Base-by-base conservation (phyloP, 2,888 invertebrate species). In the Drosophila pseudotakahashii region DNA sequence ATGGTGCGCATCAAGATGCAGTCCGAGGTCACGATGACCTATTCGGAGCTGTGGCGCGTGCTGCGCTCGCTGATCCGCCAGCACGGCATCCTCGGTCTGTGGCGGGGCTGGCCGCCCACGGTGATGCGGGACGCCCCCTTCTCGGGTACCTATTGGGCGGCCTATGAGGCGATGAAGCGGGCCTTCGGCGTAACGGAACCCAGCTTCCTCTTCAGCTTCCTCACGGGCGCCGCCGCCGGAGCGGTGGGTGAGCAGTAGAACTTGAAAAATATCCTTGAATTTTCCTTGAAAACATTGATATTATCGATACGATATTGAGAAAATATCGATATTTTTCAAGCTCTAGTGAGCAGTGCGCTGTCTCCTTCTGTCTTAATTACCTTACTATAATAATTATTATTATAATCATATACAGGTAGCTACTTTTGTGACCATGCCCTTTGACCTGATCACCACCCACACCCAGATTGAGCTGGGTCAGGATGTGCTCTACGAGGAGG, bases 1-100 rank as follows among this genome's bases (percentile, higher is more conserved):
- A 94, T 99, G 81, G 94, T 99, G 58, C 94, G 99, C 88, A 99
- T 99, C 0, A 99, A 99, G 93, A 98, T 99, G 97, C 99, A 99
- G 91, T 98, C 98, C 0, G 95, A 97, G 88, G 26, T 26, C 95
- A 94, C 88, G 26, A 93, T 98, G 64, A 96, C 95, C 81, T 98
- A 97, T 92, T 92, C 93, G 3, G 73, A 85, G 36, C 89, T 88
- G 30, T 75, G 92, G 55, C 90, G 93, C 72, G 95, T 95, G 7
- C 89, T 96, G 53, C 93, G 92, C 78, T 91, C 91, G 34, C 92
- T 95, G 45, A 81, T 95, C 19, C 93, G 93, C 88, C 93, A 93
- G 76, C 94, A 95, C 90, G 98, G 98, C 3, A 89, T 95, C 6
- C 89, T 91, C 74, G 97, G 97, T 4, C 92, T 99, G 19, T 99